phyloP scores from a whole-genome alignment of 2,888 invertebrate species.

The Rhimphoctona megacephalus region DNA sequence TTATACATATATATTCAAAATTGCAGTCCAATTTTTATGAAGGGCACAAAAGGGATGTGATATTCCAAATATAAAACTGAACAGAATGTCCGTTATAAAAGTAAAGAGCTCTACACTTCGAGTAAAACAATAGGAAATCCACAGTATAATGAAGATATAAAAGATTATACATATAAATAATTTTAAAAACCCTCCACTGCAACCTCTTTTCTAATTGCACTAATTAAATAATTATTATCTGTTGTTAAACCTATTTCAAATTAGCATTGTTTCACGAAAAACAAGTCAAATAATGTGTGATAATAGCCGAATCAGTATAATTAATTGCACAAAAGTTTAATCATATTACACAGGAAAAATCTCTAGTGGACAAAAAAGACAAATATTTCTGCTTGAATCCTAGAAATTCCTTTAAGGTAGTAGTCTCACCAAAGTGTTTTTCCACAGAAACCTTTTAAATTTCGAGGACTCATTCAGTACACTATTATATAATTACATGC shows the following conservation, averaged over 20 bases:
- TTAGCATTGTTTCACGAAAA: no score
- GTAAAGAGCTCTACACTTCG: background rate
- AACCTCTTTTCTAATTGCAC: background rate
- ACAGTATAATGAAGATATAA: background rate
- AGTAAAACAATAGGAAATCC: no score
- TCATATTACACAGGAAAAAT: background rate
- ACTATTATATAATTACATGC: no score
- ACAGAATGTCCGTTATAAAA: background rate
- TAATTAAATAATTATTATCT: background rate
- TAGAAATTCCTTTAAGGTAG: background rate
- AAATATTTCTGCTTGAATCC: background rate
- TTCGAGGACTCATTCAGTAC: no score
- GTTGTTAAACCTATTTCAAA: background rate
- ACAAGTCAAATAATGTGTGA: background rate
- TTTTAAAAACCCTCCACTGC: background rate
- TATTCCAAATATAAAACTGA: background rate
- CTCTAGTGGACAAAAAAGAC: background rate
- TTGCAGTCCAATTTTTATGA: slow-evolving; percentile 26
- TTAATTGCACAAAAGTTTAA: background rate
- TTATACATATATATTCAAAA: slow-evolving; percentile 3
- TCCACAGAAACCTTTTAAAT: no score
- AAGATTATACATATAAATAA: background rate
- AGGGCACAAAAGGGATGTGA: slow-evolving; percentile 17
- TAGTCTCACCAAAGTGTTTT: no score
- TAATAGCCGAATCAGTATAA: background rate